These are phyloP conservation scores for Heliothis subflexa DNA, from an alignment of 1,140 invertebrate genomes.

Conservation along the genomic window DNA sequence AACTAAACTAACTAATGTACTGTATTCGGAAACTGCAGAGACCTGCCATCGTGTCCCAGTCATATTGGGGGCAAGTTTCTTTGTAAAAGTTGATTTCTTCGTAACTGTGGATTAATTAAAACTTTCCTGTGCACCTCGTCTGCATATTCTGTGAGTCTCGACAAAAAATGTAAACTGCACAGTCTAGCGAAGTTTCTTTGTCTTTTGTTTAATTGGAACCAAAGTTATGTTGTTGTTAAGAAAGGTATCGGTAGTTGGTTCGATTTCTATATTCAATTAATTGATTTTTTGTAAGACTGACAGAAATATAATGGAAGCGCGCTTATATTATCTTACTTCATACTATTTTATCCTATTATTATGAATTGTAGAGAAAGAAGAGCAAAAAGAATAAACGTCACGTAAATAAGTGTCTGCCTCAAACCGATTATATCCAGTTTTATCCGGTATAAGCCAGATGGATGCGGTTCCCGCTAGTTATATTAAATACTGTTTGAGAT, in stretches of 20 bases:
- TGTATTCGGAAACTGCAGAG: no score
- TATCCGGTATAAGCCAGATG: conserved; percentile 42
- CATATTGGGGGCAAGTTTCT: conserved; percentile 11
- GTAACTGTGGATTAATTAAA: conserved; percentile 26
- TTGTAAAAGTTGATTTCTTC: conserved; percentile 23
- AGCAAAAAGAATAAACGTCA: conserved; percentile 26
- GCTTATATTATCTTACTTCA: background rate
- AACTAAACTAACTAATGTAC: no score
- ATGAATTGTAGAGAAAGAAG: background rate
- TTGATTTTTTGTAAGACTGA: background rate
- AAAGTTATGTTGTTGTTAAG: background rate
- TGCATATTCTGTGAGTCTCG: conserved; percentile 13
- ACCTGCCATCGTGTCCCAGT: background rate
- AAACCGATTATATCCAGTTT: conserved; percentile 34
- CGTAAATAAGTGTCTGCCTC: conserved; percentile 22
- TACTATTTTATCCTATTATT: background rate
- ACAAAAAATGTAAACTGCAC: conserved; percentile 6
- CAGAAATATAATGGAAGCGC: background rate
- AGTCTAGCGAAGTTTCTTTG: conserved; percentile 14
- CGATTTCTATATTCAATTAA: background rate
- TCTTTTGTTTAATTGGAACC: background rate
- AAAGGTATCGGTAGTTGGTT: background rate
- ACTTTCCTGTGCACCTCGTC: conserved; percentile 8
- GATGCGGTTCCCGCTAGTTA: conserved; percentile 43
- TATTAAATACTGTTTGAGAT: conserved; percentile 41